A percentile compares a stretch with the other conserved stretches of the same genome.
Evolutionary conservation across 2,113 vertebrate species (phyloP).

Genomic region (Trichechus manatus): DNA sequence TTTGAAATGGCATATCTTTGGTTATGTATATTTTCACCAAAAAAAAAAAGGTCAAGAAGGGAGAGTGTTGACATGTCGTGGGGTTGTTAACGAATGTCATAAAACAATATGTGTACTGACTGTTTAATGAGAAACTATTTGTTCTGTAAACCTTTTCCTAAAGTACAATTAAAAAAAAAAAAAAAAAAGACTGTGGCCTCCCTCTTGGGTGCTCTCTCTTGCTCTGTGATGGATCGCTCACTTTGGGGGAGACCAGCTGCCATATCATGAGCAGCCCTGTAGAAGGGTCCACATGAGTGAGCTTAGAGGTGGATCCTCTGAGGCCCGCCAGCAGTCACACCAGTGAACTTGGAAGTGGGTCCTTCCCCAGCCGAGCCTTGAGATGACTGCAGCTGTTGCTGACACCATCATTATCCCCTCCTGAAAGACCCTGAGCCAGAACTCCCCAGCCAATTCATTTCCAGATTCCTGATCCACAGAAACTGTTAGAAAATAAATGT

Average conservation of each 20-base stretch:
- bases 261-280: not conserved
- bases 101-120: too few relatives aligned
- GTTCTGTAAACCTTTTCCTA: too few relatives aligned
- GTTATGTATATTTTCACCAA: too few relatives aligned
- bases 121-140: too few relatives aligned
- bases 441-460: not conserved
- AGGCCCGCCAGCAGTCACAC: too few relatives aligned
- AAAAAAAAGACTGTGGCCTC: not conserved
- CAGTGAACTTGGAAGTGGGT: not conserved
- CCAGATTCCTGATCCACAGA: not conserved
- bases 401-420: not conserved
- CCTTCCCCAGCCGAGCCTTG: not conserved
- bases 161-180: too few relatives aligned
- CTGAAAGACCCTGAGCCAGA: not conserved
- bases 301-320: not conserved
- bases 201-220: not conserved
- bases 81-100: too few relatives aligned
- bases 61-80: too few relatives aligned
- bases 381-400: not conserved
- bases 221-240: not conserved
- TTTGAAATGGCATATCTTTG: too few relatives aligned
- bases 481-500: too few relatives aligned
- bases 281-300: not conserved
- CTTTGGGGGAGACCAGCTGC: not conserved
- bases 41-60: too few relatives aligned